Evolutionary conservation across 2,797 vertebrate species (phyloP).

Genomic region (Knipowitschia caucasica): DNA sequence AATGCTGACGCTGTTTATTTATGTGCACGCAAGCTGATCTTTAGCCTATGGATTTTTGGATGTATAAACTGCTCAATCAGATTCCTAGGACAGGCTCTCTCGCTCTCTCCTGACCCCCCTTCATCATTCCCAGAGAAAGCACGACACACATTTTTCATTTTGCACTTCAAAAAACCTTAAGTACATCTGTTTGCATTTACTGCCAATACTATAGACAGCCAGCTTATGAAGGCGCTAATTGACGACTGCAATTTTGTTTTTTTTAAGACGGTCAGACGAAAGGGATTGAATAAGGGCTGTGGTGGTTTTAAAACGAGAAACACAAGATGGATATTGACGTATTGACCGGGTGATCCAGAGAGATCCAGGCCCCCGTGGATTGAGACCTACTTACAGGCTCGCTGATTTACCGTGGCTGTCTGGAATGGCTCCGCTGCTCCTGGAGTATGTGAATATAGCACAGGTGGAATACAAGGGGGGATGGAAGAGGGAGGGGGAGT

Average conservation of each 20-base stretch:
- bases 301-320: constrained; percentile 61
- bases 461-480: constrained; percentile 42
- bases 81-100: constrained; percentile 50
- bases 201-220: constrained; percentile 24
- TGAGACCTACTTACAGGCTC: constrained; percentile 70
- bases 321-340: constrained; percentile 68
- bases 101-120: constrained; percentile 50
- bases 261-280: constrained; percentile 32
- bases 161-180: constrained; percentile 35
- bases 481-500: constrained; percentile 18
- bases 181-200: constrained; percentile 33
- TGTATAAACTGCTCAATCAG: constrained; percentile 63
- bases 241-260: constrained; percentile 66
- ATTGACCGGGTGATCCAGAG: constrained; percentile 70
- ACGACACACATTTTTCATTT: constrained; percentile 39
- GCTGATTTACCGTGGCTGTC: constrained; percentile 67
- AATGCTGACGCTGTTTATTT: constrained; percentile 57
- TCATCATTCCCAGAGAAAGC: constrained; percentile 45
- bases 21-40: constrained; percentile 63
- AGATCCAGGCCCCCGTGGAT: constrained; percentile 63
- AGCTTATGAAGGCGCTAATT: constrained; percentile 46
- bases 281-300: constrained; percentile 9
- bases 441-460: constrained; percentile 30
- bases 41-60: constrained; percentile 70
- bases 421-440: constrained; percentile 30